These are phyloP conservation scores for Microhierax caerulescens DNA, from an alignment of 2,797 vertebrate genomes.

Conservation along the genomic window DNA sequence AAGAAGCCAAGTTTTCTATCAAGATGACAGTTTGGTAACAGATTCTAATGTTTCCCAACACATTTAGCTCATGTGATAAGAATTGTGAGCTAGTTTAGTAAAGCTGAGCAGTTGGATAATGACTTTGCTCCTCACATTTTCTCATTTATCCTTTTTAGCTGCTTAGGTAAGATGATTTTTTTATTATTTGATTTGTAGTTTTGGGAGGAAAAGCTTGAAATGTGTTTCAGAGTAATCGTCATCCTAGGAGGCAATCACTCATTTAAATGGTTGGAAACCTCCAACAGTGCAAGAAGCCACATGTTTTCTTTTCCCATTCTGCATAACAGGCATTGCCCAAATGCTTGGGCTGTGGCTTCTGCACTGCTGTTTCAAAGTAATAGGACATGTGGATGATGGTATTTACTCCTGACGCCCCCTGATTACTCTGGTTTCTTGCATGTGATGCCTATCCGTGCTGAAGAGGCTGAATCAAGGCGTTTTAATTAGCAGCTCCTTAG, in stretches of 20 bases:
- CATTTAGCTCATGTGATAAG: not conserved
- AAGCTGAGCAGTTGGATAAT: conserved; percentile 32
- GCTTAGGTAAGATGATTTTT: not conserved
- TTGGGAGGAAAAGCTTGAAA: not conserved
- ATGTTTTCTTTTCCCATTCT: not conserved
- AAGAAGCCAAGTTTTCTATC: conserved; percentile 33
- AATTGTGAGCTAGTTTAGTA: not conserved
- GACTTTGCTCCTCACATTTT: not conserved
- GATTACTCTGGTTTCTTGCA: not conserved
- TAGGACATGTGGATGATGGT: not conserved
- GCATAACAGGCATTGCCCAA: not conserved
- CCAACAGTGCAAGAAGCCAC: not conserved
- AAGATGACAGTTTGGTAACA: conserved; percentile 52
- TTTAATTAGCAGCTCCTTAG: not conserved
- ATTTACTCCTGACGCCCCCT: not conserved
- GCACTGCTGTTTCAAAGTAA: not conserved
- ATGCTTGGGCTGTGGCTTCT: not conserved
- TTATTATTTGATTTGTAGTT: not conserved
- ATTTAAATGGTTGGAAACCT: not conserved
- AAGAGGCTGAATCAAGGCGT: not conserved
- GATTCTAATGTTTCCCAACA: conserved; percentile 62
- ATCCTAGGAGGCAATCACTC: not conserved
- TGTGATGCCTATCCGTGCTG: fast-evolving
- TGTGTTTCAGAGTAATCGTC: not conserved
- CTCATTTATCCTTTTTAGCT: not conserved